Evolutionary conservation across 2,113 vertebrate species (phyloP).

Genomic region (Crotalus viridis): DNA sequence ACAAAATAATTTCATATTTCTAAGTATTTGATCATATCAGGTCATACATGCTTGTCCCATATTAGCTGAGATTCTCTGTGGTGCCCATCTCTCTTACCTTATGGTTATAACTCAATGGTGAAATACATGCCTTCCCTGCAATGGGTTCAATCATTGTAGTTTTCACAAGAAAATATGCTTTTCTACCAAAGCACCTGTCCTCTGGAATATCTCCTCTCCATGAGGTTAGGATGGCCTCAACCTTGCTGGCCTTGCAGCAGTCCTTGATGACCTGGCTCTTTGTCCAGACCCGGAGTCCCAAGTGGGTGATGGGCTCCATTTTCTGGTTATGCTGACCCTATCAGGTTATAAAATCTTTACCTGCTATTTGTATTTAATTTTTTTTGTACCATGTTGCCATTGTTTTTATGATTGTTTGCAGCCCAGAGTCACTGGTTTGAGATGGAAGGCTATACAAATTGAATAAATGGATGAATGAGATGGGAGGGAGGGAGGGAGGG

Average conservation of each 20-base stretch:
- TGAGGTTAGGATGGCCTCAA: not conserved
- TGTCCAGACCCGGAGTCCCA: not conserved
- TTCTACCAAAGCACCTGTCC: not conserved
- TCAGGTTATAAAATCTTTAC: not conserved
- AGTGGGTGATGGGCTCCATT: not conserved
- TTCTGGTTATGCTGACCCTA: not conserved
- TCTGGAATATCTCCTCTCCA: not conserved
- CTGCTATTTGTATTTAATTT: not conserved
- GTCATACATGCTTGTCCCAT: not conserved
- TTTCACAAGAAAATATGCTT: not conserved
- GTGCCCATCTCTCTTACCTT: not conserved
- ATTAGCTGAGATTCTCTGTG: not conserved
- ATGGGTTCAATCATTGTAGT: not conserved
- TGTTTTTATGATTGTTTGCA: not conserved
- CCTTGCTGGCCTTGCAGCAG: not conserved
- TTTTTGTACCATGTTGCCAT: not conserved
- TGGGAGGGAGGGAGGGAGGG: too few species aligned
- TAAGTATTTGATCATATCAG: conserved; percentile 13
- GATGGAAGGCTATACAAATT: not conserved
- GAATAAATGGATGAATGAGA: not conserved
- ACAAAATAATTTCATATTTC: conserved; percentile 36
- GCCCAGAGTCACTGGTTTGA: not conserved
- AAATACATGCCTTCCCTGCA: not conserved
- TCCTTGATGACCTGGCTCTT: not conserved
- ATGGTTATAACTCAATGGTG: not conserved